phyloP scores from a whole-genome alignment of 2,797 vertebrate genomes.

The Enteromius paludinosus region DNA sequence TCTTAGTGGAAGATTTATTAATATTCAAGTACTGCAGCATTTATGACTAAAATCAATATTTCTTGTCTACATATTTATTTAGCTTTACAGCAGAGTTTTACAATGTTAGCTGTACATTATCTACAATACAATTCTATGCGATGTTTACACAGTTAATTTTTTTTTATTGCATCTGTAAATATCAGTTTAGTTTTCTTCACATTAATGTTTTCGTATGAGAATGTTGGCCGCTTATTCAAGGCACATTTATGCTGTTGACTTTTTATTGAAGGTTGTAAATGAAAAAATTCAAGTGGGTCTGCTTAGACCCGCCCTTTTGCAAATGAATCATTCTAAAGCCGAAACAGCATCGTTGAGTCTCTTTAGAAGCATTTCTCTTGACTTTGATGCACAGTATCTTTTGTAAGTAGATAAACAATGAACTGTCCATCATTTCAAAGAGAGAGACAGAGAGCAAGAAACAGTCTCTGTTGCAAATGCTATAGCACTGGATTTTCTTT shows the following conservation, averaged over 20 bases:
- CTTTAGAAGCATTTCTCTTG: conserved; percentile 27
- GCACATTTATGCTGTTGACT: neutral
- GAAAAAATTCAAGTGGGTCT: neutral
- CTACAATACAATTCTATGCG: neutral
- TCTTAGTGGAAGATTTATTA: neutral
- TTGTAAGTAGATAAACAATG: conserved; percentile 46
- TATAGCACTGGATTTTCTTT: conserved; percentile 59
- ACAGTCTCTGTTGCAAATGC: conserved; percentile 67
- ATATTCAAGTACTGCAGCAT: neutral
- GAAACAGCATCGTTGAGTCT: neutral
- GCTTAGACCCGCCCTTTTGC: conserved; percentile 54
- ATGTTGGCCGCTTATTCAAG: neutral
- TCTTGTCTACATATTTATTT: neutral
- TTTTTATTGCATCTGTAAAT: conserved; percentile 14
- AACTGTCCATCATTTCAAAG: conserved; percentile 47
- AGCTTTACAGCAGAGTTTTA: neutral
- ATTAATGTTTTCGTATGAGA: conserved; percentile 15
- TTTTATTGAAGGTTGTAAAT: conserved; percentile 7
- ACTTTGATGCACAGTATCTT: conserved; percentile 27
- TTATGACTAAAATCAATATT: neutral
- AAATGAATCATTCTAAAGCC: neutral
- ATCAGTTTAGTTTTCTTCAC: conserved; percentile 1
- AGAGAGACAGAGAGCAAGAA: conserved; percentile 41
- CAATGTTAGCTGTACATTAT: conserved; percentile 1
- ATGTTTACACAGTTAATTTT: conserved; percentile 1